phyloP scores from a whole-genome alignment of 1,140 invertebrate genomes.

The Lepidurus packardi region DNA sequence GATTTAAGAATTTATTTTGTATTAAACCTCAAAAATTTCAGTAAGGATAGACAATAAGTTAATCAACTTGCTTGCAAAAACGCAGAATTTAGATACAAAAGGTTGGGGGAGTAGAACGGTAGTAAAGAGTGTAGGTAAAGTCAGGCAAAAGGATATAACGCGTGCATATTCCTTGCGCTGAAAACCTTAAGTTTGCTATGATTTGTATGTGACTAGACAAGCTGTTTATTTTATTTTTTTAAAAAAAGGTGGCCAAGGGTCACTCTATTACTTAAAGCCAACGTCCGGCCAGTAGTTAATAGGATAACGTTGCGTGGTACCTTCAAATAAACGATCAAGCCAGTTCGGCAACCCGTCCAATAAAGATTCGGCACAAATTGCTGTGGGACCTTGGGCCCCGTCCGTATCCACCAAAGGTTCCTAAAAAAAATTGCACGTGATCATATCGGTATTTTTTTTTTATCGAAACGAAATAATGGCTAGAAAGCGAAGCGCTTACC shows the following conservation, averaged over 20 bases:
- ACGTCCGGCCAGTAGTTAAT: slow-evolving; percentile 96
- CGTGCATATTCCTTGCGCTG: not conserved
- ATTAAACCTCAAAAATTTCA: too few relatives aligned
- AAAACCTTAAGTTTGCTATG: not conserved
- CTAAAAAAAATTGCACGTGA: slow-evolving; percentile 26
- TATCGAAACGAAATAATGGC: slow-evolving; percentile 6
- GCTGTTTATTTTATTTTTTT: not conserved
- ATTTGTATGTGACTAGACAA: slow-evolving; percentile 28
- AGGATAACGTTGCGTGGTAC: slow-evolving; percentile 86
- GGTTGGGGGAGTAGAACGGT: slow-evolving; percentile 27
- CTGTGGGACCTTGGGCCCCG: not conserved
- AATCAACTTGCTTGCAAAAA: not conserved
- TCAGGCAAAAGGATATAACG: slow-evolving; percentile 23
- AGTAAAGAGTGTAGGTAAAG: slow-evolving; percentile 25
- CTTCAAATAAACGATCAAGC: slow-evolving; percentile 93
- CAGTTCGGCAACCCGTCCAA: slow-evolving; percentile 90
- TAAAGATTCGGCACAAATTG: slow-evolving; percentile 60
- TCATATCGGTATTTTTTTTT: not conserved
- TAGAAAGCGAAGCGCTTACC: slow-evolving; percentile 9
- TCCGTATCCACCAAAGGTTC: slow-evolving; percentile 33
- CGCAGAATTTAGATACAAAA: slow-evolving; percentile 29
- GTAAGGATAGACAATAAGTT: too few relatives aligned
- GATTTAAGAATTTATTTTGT: not conserved
- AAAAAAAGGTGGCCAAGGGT: not conserved
- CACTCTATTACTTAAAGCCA: slow-evolving; percentile 40